Evolutionary conservation across 2,797 vertebrate genomes (phyloP), one percentile per base, ranked within the genome.

Genomic region (Echeneis naucrates): DNA sequence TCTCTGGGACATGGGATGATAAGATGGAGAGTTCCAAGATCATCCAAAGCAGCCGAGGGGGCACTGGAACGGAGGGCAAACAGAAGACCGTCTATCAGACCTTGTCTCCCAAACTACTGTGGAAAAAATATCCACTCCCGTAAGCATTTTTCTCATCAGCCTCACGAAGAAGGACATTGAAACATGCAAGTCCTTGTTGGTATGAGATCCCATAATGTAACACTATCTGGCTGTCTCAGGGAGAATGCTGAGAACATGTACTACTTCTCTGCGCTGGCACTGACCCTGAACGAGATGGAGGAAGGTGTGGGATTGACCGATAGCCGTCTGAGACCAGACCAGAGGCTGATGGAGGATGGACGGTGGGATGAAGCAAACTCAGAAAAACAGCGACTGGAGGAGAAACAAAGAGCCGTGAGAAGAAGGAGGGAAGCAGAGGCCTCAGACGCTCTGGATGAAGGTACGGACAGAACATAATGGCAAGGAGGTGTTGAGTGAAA

Each of bases 181-280:
- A 37, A 32, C 24, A 35, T 8, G 75, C 57, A 51, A 64, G 52
- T 68, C 55, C 58, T 13, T 24, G 68, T 37, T 24, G 42, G 10
- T 3, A 57, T 12, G 62, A 27, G 44, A 45, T 42, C 8, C 8
- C 51, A 19, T 14, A 13, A 4, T 13, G 4, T 64, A 72, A 70
- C 21, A 50, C 12, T 55, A 52, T 63, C 16, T 62, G 24, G 24
- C 8, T 42, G 16, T 52, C 23, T 55, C 73, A 99, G 98, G 88
- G 98, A 98, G 61, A 96, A 97, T 0, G 97, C 98, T 0, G 98
- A 99, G 88, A 97, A 98, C 91, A 99, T 99, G 98, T 99, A 99
- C 89, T 94, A 94, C 87, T 99, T 99, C 87, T 99, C 98, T 8
- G 94, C 96, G 27, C 92, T 99, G 79, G 98, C 98, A 0, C 91